Evolutionary conservation across 2,113 vertebrate genomes (phyloP).

Genomic region (Oreochromis tanganicae): DNA sequence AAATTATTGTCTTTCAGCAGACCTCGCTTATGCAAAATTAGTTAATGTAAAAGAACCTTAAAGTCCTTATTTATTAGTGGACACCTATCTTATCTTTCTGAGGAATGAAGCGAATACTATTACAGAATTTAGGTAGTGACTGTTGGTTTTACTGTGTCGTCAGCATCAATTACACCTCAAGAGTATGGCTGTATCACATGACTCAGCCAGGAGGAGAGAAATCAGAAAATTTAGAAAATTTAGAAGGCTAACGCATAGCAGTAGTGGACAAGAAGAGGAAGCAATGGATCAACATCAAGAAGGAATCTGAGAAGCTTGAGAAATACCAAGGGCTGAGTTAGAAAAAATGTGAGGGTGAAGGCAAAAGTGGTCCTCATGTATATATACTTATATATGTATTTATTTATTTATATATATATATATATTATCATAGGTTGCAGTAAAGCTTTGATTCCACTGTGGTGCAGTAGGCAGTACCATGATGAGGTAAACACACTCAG

Average conservation of each 20-base stretch:
- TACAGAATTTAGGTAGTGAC: conserved; percentile 21
- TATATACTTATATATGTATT: no score
- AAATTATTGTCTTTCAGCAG: background rate
- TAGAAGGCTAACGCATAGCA: background rate
- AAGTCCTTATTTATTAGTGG: background rate
- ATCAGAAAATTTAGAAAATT: background rate
- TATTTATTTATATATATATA: background rate
- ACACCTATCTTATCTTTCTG: background rate
- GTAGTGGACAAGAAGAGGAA: background rate
- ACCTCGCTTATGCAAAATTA: background rate
- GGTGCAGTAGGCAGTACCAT: background rate
- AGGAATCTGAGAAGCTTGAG: background rate
- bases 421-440: background rate
- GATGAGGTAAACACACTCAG: background rate
- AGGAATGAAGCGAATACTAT: conserved; percentile 19
- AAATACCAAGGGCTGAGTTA: background rate
- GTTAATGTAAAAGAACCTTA: background rate
- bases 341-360: background rate
- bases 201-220: background rate
- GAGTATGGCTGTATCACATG: background rate
- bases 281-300: background rate
- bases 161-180: conserved; percentile 34
- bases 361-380: no score
- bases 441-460: background rate
- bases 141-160: conserved; percentile 17